phyloP scores from a whole-genome alignment of 2,113 vertebrate species.

The Pomatostomus ruficeps region DNA sequence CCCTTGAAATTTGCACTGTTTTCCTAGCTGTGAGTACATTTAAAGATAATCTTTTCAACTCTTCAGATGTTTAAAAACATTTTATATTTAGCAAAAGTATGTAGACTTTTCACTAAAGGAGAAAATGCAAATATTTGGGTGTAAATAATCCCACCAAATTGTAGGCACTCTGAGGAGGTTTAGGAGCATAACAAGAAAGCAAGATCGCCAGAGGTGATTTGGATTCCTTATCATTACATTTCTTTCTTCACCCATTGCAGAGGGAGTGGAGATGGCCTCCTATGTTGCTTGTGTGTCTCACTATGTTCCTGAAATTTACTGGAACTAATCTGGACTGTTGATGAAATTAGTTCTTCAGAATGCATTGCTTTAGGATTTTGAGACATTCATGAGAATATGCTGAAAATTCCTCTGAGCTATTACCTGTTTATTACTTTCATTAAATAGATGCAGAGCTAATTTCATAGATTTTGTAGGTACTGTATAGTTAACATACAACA shows the following conservation, averaged over 20 bases:
- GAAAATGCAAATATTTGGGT: background rate
- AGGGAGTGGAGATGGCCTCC: background rate
- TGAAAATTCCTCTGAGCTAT: background rate
- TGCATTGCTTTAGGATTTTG: background rate
- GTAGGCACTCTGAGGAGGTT: background rate
- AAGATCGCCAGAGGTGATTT: background rate
- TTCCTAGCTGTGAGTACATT: background rate
- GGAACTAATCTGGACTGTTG: background rate
- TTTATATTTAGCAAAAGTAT: background rate
- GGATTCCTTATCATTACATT: background rate
- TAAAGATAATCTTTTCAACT: background rate
- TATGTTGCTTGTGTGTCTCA: background rate
- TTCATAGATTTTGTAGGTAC: background rate
- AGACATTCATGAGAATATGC: background rate
- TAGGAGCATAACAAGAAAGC: background rate
- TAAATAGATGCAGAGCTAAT: background rate
- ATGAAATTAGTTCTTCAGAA: background rate
- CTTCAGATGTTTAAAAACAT: background rate
- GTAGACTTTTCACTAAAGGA: background rate
- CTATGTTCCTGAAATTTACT: background rate
- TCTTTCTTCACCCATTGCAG: background rate
- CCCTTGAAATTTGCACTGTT: background rate
- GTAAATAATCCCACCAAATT: background rate
- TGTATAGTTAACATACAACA: background rate
- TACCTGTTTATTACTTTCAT: background rate